Evolutionary conservation across 2,888 invertebrate species (phyloP).

Genomic region (Cryptocephalus moraei): DNA sequence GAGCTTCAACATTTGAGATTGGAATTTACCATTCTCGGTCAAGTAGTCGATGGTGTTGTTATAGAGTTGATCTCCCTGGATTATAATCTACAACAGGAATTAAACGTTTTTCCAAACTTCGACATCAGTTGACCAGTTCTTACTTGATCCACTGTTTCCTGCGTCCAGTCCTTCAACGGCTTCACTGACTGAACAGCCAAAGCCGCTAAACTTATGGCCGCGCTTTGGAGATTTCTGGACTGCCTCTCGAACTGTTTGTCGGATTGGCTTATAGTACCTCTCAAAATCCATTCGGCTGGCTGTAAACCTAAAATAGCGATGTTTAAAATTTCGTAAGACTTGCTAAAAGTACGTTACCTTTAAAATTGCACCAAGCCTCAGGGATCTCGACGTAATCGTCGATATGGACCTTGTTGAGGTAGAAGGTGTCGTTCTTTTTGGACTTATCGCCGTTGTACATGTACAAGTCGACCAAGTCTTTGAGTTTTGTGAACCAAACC

Average conservation of each 20-base stretch:
- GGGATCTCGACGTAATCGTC: slow-evolving; percentile 27
- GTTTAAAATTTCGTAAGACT: slow-evolving; percentile 2
- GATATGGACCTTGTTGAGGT: slow-evolving; percentile 31
- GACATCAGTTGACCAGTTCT: not conserved
- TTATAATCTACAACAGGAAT: slow-evolving; percentile 25
- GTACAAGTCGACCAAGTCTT: slow-evolving; percentile 33
- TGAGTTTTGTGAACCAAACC: slow-evolving; percentile 30
- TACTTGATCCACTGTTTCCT: slow-evolving; percentile 35
- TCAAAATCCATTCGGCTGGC: slow-evolving; percentile 31
- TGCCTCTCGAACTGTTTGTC: slow-evolving; percentile 30
- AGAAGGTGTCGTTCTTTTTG: slow-evolving; percentile 14
- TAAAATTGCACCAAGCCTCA: slow-evolving; percentile 34
- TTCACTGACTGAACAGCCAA: slow-evolving; percentile 31
- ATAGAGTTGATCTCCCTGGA: slow-evolving; percentile 38
- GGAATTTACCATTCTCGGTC: slow-evolving; percentile 23
- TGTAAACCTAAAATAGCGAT: slow-evolving; percentile 11
- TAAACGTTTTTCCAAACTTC: too few species aligned
- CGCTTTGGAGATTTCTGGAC: slow-evolving; percentile 37
- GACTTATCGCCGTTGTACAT: slow-evolving; percentile 29
- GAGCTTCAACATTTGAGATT: slow-evolving; percentile 26
- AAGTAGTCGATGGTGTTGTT: slow-evolving; percentile 26
- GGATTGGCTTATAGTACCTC: slow-evolving; percentile 31
- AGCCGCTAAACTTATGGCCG: slow-evolving; percentile 36
- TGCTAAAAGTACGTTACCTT: slow-evolving; percentile 18
- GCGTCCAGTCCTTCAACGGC: slow-evolving; percentile 29